phyloP scores from a whole-genome alignment of 2,113 vertebrate genomes.

The Phycodurus eques region DNA sequence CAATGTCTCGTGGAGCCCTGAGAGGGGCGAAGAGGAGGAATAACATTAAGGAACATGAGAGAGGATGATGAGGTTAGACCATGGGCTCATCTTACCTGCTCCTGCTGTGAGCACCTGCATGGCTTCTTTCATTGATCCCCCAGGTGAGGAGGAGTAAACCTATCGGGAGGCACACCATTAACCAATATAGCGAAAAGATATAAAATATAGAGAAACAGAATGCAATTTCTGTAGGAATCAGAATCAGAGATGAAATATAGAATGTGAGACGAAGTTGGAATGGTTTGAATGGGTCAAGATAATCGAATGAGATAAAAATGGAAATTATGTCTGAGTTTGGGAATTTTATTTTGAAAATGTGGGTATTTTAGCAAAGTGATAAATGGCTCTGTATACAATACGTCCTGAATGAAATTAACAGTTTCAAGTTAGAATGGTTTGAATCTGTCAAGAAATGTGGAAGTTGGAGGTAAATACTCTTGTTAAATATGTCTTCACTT shows the following conservation, averaged over 20 bases:
- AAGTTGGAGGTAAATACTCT: too few relatives aligned
- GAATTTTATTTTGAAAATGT: not conserved
- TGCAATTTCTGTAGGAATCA: too few relatives aligned
- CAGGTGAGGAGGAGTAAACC: constrained; percentile 44
- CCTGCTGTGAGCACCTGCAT: constrained; percentile 92
- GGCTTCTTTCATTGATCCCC: constrained; percentile 75
- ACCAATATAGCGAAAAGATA: not conserved
- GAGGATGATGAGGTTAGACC: not conserved
- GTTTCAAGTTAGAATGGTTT: too few relatives aligned
- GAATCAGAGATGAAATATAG: not conserved
- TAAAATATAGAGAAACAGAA: not conserved
- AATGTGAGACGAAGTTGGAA: not conserved
- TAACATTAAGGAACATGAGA: not conserved
- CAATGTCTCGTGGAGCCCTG: constrained; percentile 90
- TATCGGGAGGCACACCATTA: constrained; percentile 6
- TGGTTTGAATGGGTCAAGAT: not conserved
- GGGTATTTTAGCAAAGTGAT: too few relatives aligned
- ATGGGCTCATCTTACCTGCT: constrained; percentile 74
- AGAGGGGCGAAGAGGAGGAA: not conserved
- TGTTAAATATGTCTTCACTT: too few relatives aligned
- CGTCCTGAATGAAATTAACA: too few relatives aligned
- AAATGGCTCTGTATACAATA: too few relatives aligned
- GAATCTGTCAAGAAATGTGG: too few relatives aligned
- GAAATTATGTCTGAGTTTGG: not conserved
- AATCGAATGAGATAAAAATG: not conserved